Conservation (phyloP, 2,797 vertebrate species). For the Sebastes vulpes region DNA sequence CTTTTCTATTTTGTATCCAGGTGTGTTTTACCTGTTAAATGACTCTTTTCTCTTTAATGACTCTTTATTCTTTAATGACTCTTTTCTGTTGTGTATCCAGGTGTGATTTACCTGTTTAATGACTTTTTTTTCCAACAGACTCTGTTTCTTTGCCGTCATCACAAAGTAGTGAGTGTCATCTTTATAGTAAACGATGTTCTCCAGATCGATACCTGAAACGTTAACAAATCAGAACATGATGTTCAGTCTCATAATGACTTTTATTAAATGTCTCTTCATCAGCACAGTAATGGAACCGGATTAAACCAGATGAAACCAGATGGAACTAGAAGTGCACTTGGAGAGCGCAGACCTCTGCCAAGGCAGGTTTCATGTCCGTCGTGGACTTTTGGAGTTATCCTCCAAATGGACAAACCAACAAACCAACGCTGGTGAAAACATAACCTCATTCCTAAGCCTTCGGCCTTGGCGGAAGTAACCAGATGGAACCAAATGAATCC, state of each 20-base stretch:
- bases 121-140: conserved; percentile 91
- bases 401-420: no score
- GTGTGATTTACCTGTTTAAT: neutral
- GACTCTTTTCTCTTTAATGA: neutral
- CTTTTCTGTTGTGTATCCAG: neutral
- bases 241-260: neutral
- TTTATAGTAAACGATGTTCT: conserved; percentile 99
- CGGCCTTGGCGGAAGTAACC: no score
- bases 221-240: neutral
- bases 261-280: neutral
- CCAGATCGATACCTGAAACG: conserved; percentile 92
- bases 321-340: no score
- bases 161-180: conserved; percentile 99
- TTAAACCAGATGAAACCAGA: neutral
- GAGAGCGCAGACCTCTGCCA: no score
- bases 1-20: conserved; percentile 62
- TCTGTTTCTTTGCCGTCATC: conserved; percentile 99
- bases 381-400: no score
- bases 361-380: no score
- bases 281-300: neutral
- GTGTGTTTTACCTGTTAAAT: neutral
- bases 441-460: no score
- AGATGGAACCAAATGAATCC: no score
- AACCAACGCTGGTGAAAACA: no score
- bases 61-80: no score